Evolutionary conservation across 2,113 vertebrate genomes (phyloP), one percentile per base, ranked within the genome.

Genomic region (Pavo muticus): DNA sequence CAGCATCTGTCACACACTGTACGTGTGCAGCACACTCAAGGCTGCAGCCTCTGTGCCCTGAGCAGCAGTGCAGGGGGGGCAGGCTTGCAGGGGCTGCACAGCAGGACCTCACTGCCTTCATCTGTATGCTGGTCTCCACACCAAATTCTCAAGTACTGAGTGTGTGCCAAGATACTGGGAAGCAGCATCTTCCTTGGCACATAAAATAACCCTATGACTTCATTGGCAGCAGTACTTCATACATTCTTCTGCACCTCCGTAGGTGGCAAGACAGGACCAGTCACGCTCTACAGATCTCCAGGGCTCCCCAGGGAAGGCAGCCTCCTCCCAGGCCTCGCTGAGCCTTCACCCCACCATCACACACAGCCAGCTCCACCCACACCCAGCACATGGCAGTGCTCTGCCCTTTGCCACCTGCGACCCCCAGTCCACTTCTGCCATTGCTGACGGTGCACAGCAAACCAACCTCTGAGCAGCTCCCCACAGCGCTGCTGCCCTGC

Each of bases 201-300:
- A 30, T 0, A 4, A 32, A 50, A 29, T 3, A 21, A 16, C 57
- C 52, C 73, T 12, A 11, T 1, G 23, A n/a, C 39, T 60, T 54
- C 1, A 27, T 2, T 39, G 45, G 56, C 72, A 68, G 65, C 2
- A 7, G 25, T 0, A 14, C 16, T 44, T 14, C 23, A 4, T 15
- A 1, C 2, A 27, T 16, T 57, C 73, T 84, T 42, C 59, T 16
- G 44, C 47, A 47, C 19, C 71, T 48, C 45, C 2, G 0, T 0
- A 59, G 45, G 35, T 14, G 37, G 52, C 69, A 71, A 54, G 79
- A 76, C 8, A 15, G 72, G 44, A 76, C 6, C 50, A 84, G 25
- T 60, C 47, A 39, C 45, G 30, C 75, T 1, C 44, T 50, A 75
- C 6, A 86, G n/a, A 37, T 11, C 63, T 42, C 24, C 54, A 40